Evolutionary conservation across 2,888 invertebrate species (phyloP), one percentile per base, ranked within the genome.

Genomic region (Antheraea yamamai): DNA sequence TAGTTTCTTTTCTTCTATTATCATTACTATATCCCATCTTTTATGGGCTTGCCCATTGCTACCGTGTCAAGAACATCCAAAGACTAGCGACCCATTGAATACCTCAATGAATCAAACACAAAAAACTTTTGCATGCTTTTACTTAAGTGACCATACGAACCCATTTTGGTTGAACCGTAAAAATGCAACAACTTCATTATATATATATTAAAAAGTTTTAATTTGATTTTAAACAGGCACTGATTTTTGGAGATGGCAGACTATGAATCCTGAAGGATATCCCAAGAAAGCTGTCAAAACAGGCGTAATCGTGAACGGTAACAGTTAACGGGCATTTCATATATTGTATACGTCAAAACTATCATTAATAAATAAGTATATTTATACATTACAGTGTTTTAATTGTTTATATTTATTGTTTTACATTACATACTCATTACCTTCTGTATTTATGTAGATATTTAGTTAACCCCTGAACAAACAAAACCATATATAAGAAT

Each of bases 231-330:
- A 14, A 10, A 8, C 88, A 98, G 98, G 98, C 90, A 96, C 96
- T 80, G 98, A 99, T 88, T 97, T 98, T 88, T 99, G 99, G 99
- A 96, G 97, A 87, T 99, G 99, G 99, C 98, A 99, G 92, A 97
- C 97, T 3, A 96, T 96, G 95, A 99, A 99, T 91, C 98, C 98
- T 0, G 96, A 97, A 84, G 99, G 99, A 39, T 98, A 97, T 86
- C 95, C 96, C 70, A 95, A 93, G 83, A 92, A 91, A 76, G 85
- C 78, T 75, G 88, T 83, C 76, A 93, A 94, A 82, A 85, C 88
- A 71, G 90, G 84, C 72, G 89, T 88, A 77, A 88, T 91, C 73
- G 85, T 91, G n/a, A 95, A 92, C 80, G 95, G 95, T 73, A 94
- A 92, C 75, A 94, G 93, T 86, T 94, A 92, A 87, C 84, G 73